Evolutionary conservation across 2,113 vertebrate genomes (phyloP), one percentile per base, ranked within the genome.

Genomic region (Henicopernis longicauda): DNA sequence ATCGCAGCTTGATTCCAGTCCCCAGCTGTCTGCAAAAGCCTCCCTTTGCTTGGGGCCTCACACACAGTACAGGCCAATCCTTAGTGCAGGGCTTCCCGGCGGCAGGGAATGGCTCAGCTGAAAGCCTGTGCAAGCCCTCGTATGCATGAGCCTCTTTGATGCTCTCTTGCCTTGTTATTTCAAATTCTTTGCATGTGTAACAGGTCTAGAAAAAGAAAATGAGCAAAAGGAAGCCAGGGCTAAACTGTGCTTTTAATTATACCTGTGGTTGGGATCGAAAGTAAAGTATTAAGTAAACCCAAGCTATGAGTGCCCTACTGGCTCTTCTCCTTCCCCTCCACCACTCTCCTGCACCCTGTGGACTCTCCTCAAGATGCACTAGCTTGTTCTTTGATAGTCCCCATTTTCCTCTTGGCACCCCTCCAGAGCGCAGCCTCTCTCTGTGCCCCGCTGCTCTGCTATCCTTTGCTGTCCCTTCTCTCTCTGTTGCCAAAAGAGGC

Each of bases 161-260:
- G 49, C 38, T 86, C 50, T 77, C 20, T 38, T 59, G 71, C 66
- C 86, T 73, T 88, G 45, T 93, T 93, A 82, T 85, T 91, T 85
- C 89, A 94, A 96, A 95, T 82, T 50, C 58, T 88, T 93, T 81
- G 47, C 81, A 86, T 73, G n/a, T 96, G 67, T 50, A 94, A 90
- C 54, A 93, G 84, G 86, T 95, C 73, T 95, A 79, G 91, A 70
- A 91, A 90, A 89, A 76, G 21, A 91, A 93, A 95, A 94, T 73
- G 6, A 88, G 57, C 27, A 76, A 65, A 87, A 87, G 40, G 19
- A 85, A 91, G 21, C 38, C 62, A 42, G 52, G 73, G 69, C 29
- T 69, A 80, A 89, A 31, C 14, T 77, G 32, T 93, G 84, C 62
- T 87, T 97, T 95, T 94, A 91, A 93, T 95, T 91, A 88, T 90